These are phyloP conservation scores for Amorpha juglandis DNA, from an alignment of 2,888 invertebrate genomes.

Conservation along the genomic window DNA sequence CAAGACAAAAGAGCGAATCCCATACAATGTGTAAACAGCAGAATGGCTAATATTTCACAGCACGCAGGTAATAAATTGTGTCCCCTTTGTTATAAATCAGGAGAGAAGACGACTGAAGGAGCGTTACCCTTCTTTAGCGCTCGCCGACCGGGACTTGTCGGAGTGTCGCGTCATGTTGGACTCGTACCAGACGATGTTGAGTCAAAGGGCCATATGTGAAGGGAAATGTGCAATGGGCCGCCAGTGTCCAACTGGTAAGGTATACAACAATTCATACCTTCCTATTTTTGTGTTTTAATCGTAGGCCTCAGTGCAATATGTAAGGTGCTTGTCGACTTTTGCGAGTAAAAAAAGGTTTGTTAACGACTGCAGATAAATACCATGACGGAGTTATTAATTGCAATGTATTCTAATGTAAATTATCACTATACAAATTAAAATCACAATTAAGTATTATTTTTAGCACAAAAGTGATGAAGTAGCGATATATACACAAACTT, in stretches of 20 bases:
- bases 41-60: not conserved
- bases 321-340: not conserved
- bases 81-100: slow-evolving; percentile 65
- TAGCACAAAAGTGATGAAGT: not conserved
- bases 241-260: slow-evolving; percentile 91
- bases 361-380: no score
- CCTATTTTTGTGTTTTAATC: slow-evolving; percentile 8
- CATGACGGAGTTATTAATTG: not conserved
- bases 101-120: slow-evolving; percentile 93
- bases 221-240: slow-evolving; percentile 93
- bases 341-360: not conserved
- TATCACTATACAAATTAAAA: not conserved
- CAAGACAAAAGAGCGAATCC: not conserved
- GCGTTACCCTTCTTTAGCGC: slow-evolving; percentile 91
- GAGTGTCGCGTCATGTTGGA: slow-evolving; percentile 91
- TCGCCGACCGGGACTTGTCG: slow-evolving; percentile 88
- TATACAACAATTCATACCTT: slow-evolving; percentile 19
- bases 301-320: slow-evolving; percentile 8
- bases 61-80: not conserved
- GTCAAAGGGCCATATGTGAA: slow-evolving; percentile 92
- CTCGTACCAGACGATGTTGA: slow-evolving; percentile 92
- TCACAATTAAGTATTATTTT: no score
- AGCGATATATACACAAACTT: not conserved
- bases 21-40: no score
- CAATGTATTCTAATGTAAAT: not conserved